Percentiles rank a stretch among this genome's conserved stretches.
These are phyloP conservation scores for Penaeus vannamei DNA, from an alignment of 1,140 invertebrate genomes.

Conservation along the genomic window DNA sequence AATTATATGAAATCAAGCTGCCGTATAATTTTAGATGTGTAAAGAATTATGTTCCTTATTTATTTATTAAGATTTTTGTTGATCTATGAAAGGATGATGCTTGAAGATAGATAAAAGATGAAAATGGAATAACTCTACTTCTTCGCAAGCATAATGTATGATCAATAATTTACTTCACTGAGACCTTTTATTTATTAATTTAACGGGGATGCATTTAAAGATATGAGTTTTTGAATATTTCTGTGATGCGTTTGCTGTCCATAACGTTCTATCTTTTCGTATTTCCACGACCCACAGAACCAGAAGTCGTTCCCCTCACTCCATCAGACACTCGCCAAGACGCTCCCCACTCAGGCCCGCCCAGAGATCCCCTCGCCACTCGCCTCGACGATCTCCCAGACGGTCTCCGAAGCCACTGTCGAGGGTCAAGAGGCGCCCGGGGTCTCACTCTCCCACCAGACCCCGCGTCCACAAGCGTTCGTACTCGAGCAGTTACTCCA, in stretches of 20 bases:
- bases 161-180: too few relatives aligned
- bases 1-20: too few relatives aligned
- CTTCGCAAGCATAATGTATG: too few relatives aligned
- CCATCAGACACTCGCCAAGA: constrained; percentile 45
- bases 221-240: not conserved
- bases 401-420: constrained; percentile 45
- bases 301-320: constrained; percentile 51
- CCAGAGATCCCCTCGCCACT: constrained; percentile 23
- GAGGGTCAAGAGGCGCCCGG: constrained; percentile 21
- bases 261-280: not conserved
- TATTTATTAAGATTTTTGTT: too few relatives aligned
- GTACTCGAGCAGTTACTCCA: constrained; percentile 66
- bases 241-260: not conserved
- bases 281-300: constrained; percentile 3
- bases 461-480: constrained; percentile 52
- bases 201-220: too few relatives aligned
- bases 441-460: constrained; percentile 40
- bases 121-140: too few relatives aligned
- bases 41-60: too few relatives aligned
- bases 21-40: too few relatives aligned
- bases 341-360: constrained; percentile 36
- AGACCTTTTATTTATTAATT: too few relatives aligned
- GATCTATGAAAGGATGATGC: too few relatives aligned
- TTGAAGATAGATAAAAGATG: too few relatives aligned
- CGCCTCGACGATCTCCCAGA: constrained; percentile 53